Evolutionary conservation across 2,888 invertebrate species (phyloP), one percentile per base, ranked within the genome.

Genomic region (Beris chalybata): DNA sequence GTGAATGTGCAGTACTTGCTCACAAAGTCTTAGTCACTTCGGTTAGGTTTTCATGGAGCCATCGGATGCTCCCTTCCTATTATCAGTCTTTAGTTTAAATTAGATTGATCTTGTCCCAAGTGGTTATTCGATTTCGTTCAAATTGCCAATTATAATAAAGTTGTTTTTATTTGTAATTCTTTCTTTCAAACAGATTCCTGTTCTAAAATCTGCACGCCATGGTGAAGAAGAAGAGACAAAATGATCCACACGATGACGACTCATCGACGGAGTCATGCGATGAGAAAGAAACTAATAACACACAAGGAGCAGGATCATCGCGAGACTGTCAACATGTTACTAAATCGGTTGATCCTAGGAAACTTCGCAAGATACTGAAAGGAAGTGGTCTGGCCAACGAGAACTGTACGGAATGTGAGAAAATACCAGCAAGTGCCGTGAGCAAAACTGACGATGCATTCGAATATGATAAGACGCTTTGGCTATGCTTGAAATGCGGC

Each of bases 401-500:
- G 66, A 76, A 74, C 7, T 90, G 90, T 73, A 74, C 79, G 0
- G 84, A 84, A 71, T 87, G 88, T 80, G 79, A 84, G 75, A 86
- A 86, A 79, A 78, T 73, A 75, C 81, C 67, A 77, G 72, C 70
- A 44, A 38, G 12, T 50, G 13, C 43, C 9, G 64, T 71, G 22
- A 57, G 71, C 56, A 77, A 77, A 50, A 72, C 74, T 66, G 71
- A 74, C 44, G 75, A 76, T 13, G 70, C 71, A 69, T 79, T 78
- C 63, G 83, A 84, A 71, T 79, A 80, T 56, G 85, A 85, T 71
- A 76, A 78, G 57, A 82, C 82, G 0, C 77, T 90, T 68, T 92
- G 91, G 91, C 84, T 94, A 81, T 95, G 94, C 75, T 81, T 94
- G 69, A 87, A 88, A 71, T 95, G 94, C 78, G 93, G 91, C 3